Evolutionary conservation across 2,113 vertebrate genomes (phyloP), one percentile per base, ranked within the genome.

Genomic region (Sinocyclocheilus maitianheensis): DNA sequence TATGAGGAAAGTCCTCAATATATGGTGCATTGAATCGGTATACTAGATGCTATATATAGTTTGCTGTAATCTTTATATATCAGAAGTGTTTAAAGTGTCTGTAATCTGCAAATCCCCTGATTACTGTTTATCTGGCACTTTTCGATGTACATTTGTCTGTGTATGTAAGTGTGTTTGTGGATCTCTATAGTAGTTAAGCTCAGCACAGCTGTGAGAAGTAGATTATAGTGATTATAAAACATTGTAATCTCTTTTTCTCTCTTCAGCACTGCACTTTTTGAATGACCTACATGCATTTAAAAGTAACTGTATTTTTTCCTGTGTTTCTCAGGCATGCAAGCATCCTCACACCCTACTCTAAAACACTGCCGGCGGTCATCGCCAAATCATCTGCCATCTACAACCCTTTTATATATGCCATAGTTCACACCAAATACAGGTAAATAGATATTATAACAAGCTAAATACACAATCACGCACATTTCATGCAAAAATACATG

Each of bases 321-420:
- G 9, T 53, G 20, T 84, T 90, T 43, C 79, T 83, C 90, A 98
- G 97, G 88, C 94, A 99, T 1, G 91, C 96, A 0, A 92, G 95
- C 0, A 58, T 97, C 71, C 92, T 99, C 78, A 96, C 96, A 0
- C 97, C 97, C 2, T 97, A 97, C 90, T 94, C 94, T 92, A 98
- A 96, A 87, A 95, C 97, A 0, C 93, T 99, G 81, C 97, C 98
- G 34, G 97, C 97, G 12, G 93, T 99, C 90, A 97, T 97, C 79
- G 98, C 98, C 90, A 99, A 99, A 90, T 96, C 97, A 83, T 99
- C 97, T 53, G 93, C 97, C 34, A 97, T 98, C 90, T 96, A 99
- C 92, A 99, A 99, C 87, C 97, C 98, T 69, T 96, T 99, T 77
- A 96, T 99, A 91, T 99, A 99, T 0, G 97, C 97, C 79, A 97